Conservation (phyloP, 1,140 invertebrate species). For the Drosophila kohkoa region DNA sequence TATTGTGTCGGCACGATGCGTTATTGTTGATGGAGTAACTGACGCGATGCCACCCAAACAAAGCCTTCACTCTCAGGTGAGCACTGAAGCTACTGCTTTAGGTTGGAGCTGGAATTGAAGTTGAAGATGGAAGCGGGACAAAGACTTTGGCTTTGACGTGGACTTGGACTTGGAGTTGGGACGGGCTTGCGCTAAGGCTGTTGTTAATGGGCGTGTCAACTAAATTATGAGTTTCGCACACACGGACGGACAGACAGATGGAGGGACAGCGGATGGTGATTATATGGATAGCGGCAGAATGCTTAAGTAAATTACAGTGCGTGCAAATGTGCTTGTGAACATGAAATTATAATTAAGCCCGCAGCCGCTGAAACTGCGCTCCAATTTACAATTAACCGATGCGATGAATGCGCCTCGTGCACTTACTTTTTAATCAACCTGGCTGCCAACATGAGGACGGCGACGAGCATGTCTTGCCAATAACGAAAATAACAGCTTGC, state of each 20-base stretch:
- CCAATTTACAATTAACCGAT: conserved; percentile 75
- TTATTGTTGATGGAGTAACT: conserved; percentile 73
- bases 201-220: conserved; percentile 80
- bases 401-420: conserved; percentile 42
- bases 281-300: conserved; percentile 73
- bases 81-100: conserved; percentile 21
- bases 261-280: conserved; percentile 32
- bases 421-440: conserved; percentile 70
- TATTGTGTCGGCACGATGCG: conserved; percentile 76
- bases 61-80: conserved; percentile 7
- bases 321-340: conserved; percentile 84
- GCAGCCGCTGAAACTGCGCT: conserved; percentile 43
- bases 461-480: conserved; percentile 47
- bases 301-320: conserved; percentile 84
- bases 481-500: conserved; percentile 52
- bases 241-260: conserved; percentile 24
- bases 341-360: conserved; percentile 80
- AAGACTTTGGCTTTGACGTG: background rate
- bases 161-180: background rate
- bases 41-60: conserved; percentile 76
- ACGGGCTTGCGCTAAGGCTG: conserved; percentile 33
- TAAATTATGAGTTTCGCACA: conserved; percentile 84
- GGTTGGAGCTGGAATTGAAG: conserved; percentile 4
- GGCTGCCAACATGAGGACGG: conserved; percentile 22
- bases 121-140: background rate